phyloP scores from a whole-genome alignment of 2,888 invertebrate genomes.

The Stramonita haemastoma region DNA sequence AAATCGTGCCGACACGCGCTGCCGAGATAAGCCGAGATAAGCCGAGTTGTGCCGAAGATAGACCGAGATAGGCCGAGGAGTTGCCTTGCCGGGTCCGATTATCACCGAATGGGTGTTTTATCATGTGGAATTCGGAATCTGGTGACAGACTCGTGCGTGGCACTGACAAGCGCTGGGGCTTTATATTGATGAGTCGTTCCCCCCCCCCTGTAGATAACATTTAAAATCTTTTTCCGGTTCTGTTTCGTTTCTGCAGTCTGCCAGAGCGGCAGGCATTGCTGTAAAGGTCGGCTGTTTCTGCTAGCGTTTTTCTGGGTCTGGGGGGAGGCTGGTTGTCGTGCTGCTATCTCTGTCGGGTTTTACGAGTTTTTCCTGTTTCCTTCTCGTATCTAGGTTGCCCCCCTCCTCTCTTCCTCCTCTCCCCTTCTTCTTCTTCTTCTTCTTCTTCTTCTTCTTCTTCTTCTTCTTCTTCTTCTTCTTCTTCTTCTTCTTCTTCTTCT shows the following conservation, averaged over 20 bases:
- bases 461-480: too few relatives aligned
- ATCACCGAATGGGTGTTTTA: conserved; percentile 23
- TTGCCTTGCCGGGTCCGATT: not conserved
- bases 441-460: not conserved
- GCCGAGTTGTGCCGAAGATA: conserved; percentile 34
- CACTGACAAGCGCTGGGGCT: conserved; percentile 37
- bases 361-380: not conserved
- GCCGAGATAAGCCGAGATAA: conserved; percentile 41
- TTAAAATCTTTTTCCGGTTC: conserved; percentile 27
- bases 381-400: not conserved
- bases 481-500: too few relatives aligned
- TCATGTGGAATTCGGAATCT: conserved; percentile 13
- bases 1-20: conserved; percentile 41
- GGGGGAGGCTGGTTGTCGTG: too few relatives aligned
- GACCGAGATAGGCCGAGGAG: conserved; percentile 25
- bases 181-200: conserved; percentile 39
- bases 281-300: not conserved
- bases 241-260: conserved; percentile 25
- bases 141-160: conserved; percentile 31
- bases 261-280: too few relatives aligned
- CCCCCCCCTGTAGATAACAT: conserved; percentile 7
- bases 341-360: not conserved
- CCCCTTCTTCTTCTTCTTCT: not conserved
- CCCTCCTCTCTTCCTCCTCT: not conserved
- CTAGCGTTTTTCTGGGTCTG: not conserved